These are phyloP conservation scores for Leiothrix lutea DNA, from an alignment of 2,113 vertebrate species.

Conservation along the genomic window DNA sequence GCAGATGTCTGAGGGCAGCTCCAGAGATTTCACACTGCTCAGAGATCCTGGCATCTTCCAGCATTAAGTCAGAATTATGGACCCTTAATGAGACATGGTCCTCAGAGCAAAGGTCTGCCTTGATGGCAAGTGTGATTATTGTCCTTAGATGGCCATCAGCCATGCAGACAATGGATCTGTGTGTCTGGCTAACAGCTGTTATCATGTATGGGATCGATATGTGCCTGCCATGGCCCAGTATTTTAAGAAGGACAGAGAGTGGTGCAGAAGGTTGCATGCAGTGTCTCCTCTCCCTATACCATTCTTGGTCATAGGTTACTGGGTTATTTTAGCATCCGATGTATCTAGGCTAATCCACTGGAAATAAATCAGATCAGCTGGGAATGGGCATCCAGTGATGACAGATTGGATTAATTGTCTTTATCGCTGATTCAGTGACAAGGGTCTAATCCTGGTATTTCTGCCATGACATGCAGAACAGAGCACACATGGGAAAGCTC, in stretches of 20 bases:
- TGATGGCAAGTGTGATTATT: background rate
- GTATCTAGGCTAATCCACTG: background rate
- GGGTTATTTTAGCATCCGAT: background rate
- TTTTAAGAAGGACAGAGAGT: background rate
- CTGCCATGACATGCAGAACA: background rate
- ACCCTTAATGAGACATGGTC: background rate
- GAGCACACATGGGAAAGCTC: background rate
- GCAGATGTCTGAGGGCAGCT: background rate
- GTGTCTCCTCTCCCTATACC: background rate
- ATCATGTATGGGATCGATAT: background rate
- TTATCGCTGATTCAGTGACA: background rate
- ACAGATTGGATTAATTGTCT: slow-evolving; percentile 44
- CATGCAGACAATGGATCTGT: background rate
- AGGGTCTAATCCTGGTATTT: slow-evolving; percentile 10
- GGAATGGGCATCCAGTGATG: background rate
- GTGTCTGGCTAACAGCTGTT: slow-evolving; percentile 4
- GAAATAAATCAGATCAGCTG: slow-evolving; percentile 38
- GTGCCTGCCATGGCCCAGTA: background rate
- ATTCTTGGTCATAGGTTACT: background rate
- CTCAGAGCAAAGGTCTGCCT: background rate
- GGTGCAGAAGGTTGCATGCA: background rate
- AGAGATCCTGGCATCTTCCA: background rate
- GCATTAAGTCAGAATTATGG: background rate
- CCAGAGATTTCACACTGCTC: background rate
- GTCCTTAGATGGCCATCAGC: background rate